Conservation (phyloP, 2,888 invertebrate genomes). For the Hydraecia micacea region DNA sequence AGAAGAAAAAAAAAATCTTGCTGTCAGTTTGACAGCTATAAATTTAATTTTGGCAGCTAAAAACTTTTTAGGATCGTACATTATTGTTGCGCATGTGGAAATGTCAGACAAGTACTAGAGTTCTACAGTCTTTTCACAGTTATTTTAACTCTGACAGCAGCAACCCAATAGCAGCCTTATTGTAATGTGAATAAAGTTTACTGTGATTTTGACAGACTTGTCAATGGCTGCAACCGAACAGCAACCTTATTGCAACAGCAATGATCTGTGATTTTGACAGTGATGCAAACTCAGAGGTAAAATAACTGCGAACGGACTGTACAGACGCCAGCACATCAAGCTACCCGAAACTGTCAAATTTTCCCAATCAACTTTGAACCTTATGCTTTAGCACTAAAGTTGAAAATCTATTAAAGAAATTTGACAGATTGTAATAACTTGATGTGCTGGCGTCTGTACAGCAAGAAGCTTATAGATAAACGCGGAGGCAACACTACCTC, state of each 20-base stretch:
- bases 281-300: background rate
- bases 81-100: background rate
- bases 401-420: no score
- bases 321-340: no score
- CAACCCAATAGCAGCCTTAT: background rate
- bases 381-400: no score
- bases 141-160: background rate
- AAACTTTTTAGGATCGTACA: no score
- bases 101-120: background rate
- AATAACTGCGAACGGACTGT: background rate
- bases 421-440: no score
- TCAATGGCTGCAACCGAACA: background rate
- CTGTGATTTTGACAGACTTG: background rate
- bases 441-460: no score
- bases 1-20: background rate
- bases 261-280: background rate
- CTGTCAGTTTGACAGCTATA: slow-evolving; percentile 5
- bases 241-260: background rate
- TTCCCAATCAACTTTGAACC: no score
- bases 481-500: no score
- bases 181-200: background rate
- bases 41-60: background rate
- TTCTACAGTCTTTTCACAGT: background rate
- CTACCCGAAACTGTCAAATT: no score
- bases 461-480: no score